Evolutionary conservation across 2,888 invertebrate species (phyloP), one percentile per base, ranked within the genome.

Genomic region (Thalpophila matura): DNA sequence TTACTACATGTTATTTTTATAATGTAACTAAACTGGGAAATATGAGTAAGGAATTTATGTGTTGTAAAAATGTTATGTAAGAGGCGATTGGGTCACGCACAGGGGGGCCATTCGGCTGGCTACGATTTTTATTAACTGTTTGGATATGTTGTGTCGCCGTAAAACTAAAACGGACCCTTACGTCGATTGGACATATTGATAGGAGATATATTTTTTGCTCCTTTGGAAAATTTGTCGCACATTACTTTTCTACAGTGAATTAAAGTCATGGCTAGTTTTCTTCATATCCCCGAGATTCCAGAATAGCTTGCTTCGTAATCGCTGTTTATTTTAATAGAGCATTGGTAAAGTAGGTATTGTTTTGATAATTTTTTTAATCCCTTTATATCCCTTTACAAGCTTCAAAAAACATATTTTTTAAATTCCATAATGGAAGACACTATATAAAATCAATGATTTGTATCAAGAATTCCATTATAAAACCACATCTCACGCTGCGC

Each of bases 1-100:
- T 88, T 86, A 88, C 85, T 81, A 72, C 79, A 77, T 79, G 80
- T 87, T 80, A 86, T 80, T 83, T 89, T 89, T 87, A 86, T 83
- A 84, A 83, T 84, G 82, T 81, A 79, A 85, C 84, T 86, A 87
- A 87, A 87, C 76, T 81, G 74, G 66, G 77, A 81, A 83, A 86
- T 86, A 87, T 85, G 81, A 82, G 79, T 79, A 81, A 69, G 78
- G 74, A 81, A 84, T 87, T 85, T 86, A 86, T 87, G 85, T 77
- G 83, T 80, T 84, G 83, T 86, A 84, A 87, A 86, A 87, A 82
- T 84, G 83, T 84, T 85, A 86, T 83, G 81, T 73, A 73, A 46
- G 42, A 64, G 73, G 78, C 71, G 81, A 79, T 80, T 83, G 83
- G 83, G 81, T 84, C 83, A 83, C 74, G 80, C 77, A 74, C 77